Conservation (phyloP, 2,888 invertebrate species). For the Eristalis tenax region DNA sequence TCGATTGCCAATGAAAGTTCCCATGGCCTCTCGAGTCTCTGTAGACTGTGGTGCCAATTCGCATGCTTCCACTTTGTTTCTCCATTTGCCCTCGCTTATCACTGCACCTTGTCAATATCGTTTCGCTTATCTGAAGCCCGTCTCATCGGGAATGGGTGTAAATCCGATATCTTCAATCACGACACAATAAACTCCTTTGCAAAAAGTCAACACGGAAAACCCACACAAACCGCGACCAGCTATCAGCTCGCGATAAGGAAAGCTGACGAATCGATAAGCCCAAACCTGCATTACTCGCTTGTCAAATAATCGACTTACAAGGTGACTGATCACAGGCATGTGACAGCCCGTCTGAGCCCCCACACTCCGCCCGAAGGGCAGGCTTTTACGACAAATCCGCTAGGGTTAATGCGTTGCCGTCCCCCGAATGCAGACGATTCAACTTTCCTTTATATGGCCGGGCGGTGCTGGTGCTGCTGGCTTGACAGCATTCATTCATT, state of each 20-base stretch:
- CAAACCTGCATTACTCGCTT: conserved; percentile 18
- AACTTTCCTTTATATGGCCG: not conserved
- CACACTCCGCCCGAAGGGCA: not conserved
- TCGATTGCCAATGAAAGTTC: not conserved
- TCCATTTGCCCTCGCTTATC: not conserved
- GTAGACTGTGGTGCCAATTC: not conserved
- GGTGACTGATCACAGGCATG: conserved; percentile 24
- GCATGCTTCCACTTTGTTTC: not conserved
- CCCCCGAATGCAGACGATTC: not conserved
- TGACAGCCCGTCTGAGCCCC: not conserved
- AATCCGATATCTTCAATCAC: conserved; percentile 39
- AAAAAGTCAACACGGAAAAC: conserved; percentile 35
- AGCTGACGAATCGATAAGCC: conserved; percentile 52
- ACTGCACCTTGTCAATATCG: not conserved
- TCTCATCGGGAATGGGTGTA: conserved; percentile 17
- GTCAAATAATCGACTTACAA: not conserved
- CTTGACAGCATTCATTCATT: not conserved
- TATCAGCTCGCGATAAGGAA: conserved; percentile 44
- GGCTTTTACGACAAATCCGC: not conserved
- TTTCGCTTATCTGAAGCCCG: conserved; percentile 6
- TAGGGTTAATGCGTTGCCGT: not conserved
- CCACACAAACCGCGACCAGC: not conserved
- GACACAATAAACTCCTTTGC: conserved; percentile 37
- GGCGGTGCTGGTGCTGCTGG: not conserved
- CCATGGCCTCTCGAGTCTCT: too few species aligned